phyloP scores from a whole-genome alignment of 2,888 invertebrate genomes.

The Caenorhabditis becei region DNA sequence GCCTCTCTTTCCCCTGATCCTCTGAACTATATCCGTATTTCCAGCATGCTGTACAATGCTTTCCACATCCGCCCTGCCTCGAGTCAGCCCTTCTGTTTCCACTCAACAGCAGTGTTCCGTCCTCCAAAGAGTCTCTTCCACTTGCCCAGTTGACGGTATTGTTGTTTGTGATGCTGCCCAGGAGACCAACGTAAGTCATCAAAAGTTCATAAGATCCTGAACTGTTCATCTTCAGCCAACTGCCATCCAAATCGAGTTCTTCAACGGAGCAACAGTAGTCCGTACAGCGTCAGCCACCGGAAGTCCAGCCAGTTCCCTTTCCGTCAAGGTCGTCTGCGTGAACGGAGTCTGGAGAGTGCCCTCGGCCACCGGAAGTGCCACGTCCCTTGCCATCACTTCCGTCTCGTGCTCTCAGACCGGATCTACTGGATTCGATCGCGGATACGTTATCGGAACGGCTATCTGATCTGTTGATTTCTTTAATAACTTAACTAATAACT shows the following conservation, averaged over 20 bases:
- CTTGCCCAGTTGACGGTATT: slow-evolving; percentile 61
- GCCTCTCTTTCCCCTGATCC: background rate
- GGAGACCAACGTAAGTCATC: slow-evolving; percentile 54
- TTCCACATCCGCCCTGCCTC: slow-evolving; percentile 20
- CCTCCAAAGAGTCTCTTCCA: slow-evolving; percentile 63
- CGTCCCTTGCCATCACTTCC: background rate
- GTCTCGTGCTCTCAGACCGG: slow-evolving; percentile 62
- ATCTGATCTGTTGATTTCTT: background rate
- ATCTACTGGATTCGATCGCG: slow-evolving; percentile 53
- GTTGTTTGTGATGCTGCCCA: slow-evolving; percentile 62
- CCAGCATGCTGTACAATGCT: slow-evolving; percentile 63
- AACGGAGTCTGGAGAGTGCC: slow-evolving; percentile 52
- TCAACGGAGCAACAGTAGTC: slow-evolving; percentile 41
- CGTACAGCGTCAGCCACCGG: slow-evolving; percentile 22
- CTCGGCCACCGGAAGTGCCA: slow-evolving; percentile 4
- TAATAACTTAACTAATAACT: slow-evolving; percentile 44
- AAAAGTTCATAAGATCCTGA: background rate
- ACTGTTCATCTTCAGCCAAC: slow-evolving; percentile 52
- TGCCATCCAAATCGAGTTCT: slow-evolving; percentile 38
- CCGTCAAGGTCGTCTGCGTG: slow-evolving; percentile 36
- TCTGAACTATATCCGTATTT: background rate
- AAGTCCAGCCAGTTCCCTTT: slow-evolving; percentile 15
- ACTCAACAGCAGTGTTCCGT: slow-evolving; percentile 62
- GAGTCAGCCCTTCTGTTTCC: slow-evolving; percentile 13
- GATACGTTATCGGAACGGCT: slow-evolving; percentile 43